Conservation (phyloP, 2,888 invertebrate genomes). For the Polyploca ridens region DNA sequence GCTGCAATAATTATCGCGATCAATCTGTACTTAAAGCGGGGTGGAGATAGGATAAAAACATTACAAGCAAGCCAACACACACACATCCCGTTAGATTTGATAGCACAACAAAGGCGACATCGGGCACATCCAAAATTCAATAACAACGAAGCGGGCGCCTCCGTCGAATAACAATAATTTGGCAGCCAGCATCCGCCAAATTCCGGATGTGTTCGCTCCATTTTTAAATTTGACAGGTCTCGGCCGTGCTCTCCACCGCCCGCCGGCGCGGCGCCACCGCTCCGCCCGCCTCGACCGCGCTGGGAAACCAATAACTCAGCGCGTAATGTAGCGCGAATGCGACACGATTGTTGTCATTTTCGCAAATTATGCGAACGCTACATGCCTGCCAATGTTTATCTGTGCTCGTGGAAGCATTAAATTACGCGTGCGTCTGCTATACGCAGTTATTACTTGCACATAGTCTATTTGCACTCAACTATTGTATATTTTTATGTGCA, state of each 20-base stretch:
- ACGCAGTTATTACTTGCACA: constrained; percentile 62
- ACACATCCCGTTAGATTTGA: constrained; percentile 56
- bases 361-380: constrained; percentile 77
- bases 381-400: constrained; percentile 77
- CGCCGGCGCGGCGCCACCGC: constrained; percentile 19
- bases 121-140: constrained; percentile 75
- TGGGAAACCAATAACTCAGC: constrained; percentile 66
- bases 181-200: constrained; percentile 76
- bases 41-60: constrained; percentile 23
- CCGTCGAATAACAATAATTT: constrained; percentile 82
- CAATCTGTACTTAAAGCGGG: background rate
- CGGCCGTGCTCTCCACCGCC: constrained; percentile 39
- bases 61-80: constrained; percentile 29
- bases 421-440: constrained; percentile 59
- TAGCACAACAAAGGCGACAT: constrained; percentile 63
- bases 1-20: background rate
- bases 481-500: constrained; percentile 63
- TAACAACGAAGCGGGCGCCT: constrained; percentile 64
- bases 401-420: constrained; percentile 74
- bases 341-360: constrained; percentile 80
- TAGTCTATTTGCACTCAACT: constrained; percentile 39
- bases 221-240: constrained; percentile 83
- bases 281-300: constrained; percentile 35
- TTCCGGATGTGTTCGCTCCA: constrained; percentile 79
- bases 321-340: constrained; percentile 75